These are phyloP conservation scores for Lasioglossum baleicum DNA, from an alignment of 1,140 invertebrate genomes.

Conservation along the genomic window DNA sequence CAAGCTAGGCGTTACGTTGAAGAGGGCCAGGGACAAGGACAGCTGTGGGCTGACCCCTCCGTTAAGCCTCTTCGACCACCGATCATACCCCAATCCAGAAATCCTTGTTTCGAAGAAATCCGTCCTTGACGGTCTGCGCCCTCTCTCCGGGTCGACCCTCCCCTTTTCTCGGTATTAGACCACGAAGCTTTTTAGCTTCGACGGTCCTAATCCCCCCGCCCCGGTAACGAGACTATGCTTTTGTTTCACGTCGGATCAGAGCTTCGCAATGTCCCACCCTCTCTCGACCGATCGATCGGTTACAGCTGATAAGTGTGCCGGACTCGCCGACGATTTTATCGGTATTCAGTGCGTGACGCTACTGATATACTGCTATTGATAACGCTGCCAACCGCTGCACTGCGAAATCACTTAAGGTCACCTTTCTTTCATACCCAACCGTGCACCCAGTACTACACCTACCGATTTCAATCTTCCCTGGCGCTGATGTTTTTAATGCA, in stretches of 20 bases:
- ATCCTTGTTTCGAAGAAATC: slow-evolving; percentile 27
- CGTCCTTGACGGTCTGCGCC: slow-evolving; percentile 12
- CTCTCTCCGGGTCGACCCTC: background rate
- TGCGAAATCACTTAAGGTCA: slow-evolving; percentile 47
- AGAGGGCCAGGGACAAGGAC: background rate
- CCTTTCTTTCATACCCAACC: slow-evolving; percentile 24
- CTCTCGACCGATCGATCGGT: slow-evolving; percentile 53
- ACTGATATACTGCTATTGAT: slow-evolving; percentile 51
- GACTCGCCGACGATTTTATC: slow-evolving; percentile 56
- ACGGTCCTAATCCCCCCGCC: slow-evolving; percentile 47
- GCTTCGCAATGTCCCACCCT: slow-evolving; percentile 38
- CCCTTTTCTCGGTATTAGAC: slow-evolving; percentile 25
- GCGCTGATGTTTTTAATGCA: background rate
- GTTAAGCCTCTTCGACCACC: background rate
- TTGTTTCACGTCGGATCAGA: slow-evolving; percentile 51
- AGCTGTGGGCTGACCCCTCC: background rate
- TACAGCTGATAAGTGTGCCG: slow-evolving; percentile 43
- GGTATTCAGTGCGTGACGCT: slow-evolving; percentile 34
- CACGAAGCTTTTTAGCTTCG: slow-evolving; percentile 35
- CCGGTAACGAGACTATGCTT: slow-evolving; percentile 56
- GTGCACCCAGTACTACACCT: too few species aligned
- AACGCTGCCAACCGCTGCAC: slow-evolving; percentile 23
- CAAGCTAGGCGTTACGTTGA: background rate
- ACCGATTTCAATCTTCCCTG: background rate
- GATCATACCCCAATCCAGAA: slow-evolving; percentile 1